phyloP scores from a whole-genome alignment of 2,888 invertebrate species.

The Tenthredo amoena region DNA sequence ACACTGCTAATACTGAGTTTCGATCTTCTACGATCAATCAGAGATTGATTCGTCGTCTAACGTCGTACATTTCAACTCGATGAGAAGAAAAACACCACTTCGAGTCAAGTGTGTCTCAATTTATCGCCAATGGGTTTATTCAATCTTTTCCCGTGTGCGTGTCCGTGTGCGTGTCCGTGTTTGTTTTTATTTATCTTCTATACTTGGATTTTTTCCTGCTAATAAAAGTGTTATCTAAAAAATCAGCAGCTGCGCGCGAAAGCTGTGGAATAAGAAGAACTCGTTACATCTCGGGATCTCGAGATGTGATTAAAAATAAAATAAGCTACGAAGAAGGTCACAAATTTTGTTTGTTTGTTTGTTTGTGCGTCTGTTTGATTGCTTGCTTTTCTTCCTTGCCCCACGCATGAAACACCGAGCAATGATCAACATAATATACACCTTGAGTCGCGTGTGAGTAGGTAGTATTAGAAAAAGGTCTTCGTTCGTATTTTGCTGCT shows the following conservation, averaged over 20 bases:
- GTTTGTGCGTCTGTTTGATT: neutral
- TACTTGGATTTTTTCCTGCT: too few relatives aligned
- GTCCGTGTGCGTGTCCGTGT: neutral
- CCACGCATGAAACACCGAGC: neutral
- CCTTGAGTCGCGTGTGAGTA: neutral
- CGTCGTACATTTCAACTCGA: neutral
- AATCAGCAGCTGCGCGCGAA: neutral
- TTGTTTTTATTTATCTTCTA: neutral
- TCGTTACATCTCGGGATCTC: neutral
- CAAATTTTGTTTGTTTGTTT: neutral
- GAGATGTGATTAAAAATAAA: neutral
- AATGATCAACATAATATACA: neutral
- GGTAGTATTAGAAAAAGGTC: neutral
- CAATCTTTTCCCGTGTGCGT: neutral
- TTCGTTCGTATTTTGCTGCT: neutral
- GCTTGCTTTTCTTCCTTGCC: neutral
- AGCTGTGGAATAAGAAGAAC: neutral
- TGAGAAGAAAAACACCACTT: neutral
- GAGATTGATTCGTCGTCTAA: neutral
- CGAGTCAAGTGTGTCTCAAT: neutral
- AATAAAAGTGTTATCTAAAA: too few relatives aligned
- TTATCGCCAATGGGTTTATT: neutral
- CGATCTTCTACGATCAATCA: neutral
- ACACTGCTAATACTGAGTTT: neutral
- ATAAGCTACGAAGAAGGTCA: neutral